Evolutionary conservation across 2,888 invertebrate genomes (phyloP).

Genomic region (Pardosa pseudoannulata): DNA sequence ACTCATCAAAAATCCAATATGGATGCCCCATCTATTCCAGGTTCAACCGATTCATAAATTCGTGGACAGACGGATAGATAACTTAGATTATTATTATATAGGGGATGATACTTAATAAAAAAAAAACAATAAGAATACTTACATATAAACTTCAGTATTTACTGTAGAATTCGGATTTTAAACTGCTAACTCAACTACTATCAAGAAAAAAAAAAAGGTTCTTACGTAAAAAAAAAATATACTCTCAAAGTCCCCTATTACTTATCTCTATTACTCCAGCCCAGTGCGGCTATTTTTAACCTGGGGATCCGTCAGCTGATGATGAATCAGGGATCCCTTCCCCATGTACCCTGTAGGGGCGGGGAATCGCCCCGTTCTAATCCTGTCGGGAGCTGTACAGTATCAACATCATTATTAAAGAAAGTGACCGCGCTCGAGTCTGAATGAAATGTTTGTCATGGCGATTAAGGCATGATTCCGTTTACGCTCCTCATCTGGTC

Average conservation of each 20-base stretch:
- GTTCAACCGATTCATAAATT: no score
- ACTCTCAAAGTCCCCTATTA: background rate
- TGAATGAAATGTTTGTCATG: constrained; percentile 62
- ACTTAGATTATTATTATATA: no score
- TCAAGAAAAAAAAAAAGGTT: no score
- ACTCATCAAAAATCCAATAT: no score
- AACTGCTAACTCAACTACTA: no score
- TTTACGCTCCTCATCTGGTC: constrained; percentile 42
- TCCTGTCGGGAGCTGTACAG: constrained; percentile 43
- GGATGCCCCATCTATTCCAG: no score
- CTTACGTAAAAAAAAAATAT: no score
- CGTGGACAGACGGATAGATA: no score
- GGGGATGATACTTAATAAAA: no score
- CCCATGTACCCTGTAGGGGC: constrained; percentile 52
- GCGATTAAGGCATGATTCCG: constrained; percentile 55
- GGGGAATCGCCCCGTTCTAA: constrained; percentile 32
- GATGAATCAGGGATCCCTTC: constrained; percentile 43
- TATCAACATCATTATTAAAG: constrained; percentile 70
- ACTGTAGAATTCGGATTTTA: no score
- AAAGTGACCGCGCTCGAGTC: constrained; percentile 30
- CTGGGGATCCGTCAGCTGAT: constrained; percentile 37
- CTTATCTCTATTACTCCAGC: constrained; percentile 10
- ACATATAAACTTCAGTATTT: no score
- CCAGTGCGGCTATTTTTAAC: background rate
- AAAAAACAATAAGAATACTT: no score